A percentile compares a stretch with the other conserved stretches of the same genome.
These are phyloP conservation scores for Falcaria lacertinaria DNA, from an alignment of 2,888 invertebrate genomes.

Conservation along the genomic window DNA sequence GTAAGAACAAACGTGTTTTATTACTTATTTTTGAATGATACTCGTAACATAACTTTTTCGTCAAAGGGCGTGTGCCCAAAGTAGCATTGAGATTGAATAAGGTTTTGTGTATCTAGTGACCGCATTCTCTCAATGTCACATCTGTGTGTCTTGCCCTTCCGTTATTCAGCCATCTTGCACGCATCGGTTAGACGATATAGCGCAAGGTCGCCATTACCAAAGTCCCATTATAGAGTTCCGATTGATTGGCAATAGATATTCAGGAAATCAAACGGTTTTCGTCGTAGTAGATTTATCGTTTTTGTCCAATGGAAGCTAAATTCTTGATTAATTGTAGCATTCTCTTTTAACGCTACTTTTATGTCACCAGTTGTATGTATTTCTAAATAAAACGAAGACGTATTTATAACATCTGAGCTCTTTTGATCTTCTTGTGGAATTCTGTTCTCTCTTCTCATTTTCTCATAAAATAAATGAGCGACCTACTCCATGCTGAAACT, in stretches of 20 bases:
- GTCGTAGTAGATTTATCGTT: no score
- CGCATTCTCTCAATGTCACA: slow-evolving; percentile 41
- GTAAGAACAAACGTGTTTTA: background rate
- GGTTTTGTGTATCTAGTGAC: slow-evolving; percentile 35
- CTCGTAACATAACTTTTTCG: background rate
- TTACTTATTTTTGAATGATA: background rate
- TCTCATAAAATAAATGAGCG: no score
- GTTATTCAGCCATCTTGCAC: slow-evolving; percentile 27
- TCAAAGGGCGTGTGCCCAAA: slow-evolving; percentile 1
- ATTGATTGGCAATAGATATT: slow-evolving; percentile 1
- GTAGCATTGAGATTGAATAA: slow-evolving; percentile 23
- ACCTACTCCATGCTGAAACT: background rate
- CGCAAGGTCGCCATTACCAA: slow-evolving; percentile 25
- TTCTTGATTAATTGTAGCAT: no score
- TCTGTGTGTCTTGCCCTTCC: slow-evolving; percentile 38
- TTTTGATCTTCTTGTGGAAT: no score
- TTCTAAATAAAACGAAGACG: no score
- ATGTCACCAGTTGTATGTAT: no score
- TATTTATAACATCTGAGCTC: no score
- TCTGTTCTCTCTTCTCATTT: no score
- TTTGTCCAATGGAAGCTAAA: no score
- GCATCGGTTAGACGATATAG: slow-evolving; percentile 21
- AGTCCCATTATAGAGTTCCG: slow-evolving; percentile 7
- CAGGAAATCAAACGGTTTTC: background rate
- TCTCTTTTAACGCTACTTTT: no score